Percentiles rank a stretch among this genome's conserved stretches.
phyloP scores from a whole-genome alignment of 2,888 invertebrate genomes.

The Miltochrista miniata region DNA sequence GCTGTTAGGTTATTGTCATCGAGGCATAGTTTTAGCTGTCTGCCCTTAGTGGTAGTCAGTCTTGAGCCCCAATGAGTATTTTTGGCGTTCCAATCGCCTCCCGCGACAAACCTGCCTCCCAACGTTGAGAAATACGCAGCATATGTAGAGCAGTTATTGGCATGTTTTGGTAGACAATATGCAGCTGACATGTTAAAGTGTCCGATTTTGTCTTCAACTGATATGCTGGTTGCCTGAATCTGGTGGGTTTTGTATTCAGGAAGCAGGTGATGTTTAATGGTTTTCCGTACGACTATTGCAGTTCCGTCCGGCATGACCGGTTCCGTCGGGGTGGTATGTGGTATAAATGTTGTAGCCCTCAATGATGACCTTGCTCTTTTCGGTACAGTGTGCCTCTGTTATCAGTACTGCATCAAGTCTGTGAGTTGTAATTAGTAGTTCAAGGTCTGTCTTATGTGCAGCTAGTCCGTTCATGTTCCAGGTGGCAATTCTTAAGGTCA shows the following conservation, averaged over 20 bases:
- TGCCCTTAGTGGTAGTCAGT: background rate
- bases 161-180: conserved; percentile 29
- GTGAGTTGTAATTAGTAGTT: background rate
- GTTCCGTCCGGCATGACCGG: conserved; percentile 19
- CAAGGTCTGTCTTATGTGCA: conserved; percentile 12
- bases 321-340: conserved; percentile 22
- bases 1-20: background rate
- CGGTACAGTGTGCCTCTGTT: conserved; percentile 16
- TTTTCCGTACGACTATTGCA: conserved; percentile 10
- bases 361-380: background rate
- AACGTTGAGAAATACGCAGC: conserved; percentile 8
- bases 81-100: conserved; percentile 28
- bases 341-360: background rate
- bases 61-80: conserved; percentile 26
- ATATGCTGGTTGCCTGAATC: conserved; percentile 17
- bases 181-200: conserved; percentile 12
- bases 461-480: conserved; percentile 23
- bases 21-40: conserved; percentile 10
- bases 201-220: conserved; percentile 6
- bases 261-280: conserved; percentile 14
- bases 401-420: conserved; percentile 18
- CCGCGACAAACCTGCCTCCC: conserved; percentile 12
- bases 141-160: conserved; percentile 6
- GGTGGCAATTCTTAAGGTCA: conserved; percentile 6
- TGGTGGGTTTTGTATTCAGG: conserved; percentile 2